phyloP scores from a whole-genome alignment of 64 coral and sea anemone genomes.

The Acropora tenuis region DNA sequence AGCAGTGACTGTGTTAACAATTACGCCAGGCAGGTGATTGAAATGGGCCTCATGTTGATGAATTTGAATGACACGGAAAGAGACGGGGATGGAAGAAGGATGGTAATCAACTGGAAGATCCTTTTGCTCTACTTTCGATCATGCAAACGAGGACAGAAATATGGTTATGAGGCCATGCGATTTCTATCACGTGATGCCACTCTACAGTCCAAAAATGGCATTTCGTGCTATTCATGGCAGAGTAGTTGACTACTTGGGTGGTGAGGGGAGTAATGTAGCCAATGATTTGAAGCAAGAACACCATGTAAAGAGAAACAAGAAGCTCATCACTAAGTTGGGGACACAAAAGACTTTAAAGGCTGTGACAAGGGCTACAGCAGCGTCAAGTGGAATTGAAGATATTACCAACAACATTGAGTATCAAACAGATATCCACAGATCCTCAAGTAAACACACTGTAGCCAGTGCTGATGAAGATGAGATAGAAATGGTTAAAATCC shows the following conservation, averaged over 20 bases:
- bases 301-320: constrained; percentile 35
- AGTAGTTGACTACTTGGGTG: constrained; percentile 55
- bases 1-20: constrained; percentile 48
- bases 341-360: constrained; percentile 19
- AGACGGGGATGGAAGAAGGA: constrained; percentile 46
- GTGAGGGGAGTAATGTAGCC: constrained; percentile 48
- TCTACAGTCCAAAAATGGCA: constrained; percentile 37
- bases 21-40: constrained; percentile 47
- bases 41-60: constrained; percentile 52
- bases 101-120: constrained; percentile 33
- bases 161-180: constrained; percentile 59
- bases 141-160: constrained; percentile 47
- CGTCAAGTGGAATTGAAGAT: constrained; percentile 4
- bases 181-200: constrained; percentile 40
- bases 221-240: constrained; percentile 50
- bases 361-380: background rate
- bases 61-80: constrained; percentile 66
- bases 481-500: background rate
- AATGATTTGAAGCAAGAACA: constrained; percentile 71
- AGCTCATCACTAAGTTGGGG: constrained; percentile 13
- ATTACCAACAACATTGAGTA: constrained; percentile 2
- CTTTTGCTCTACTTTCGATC: constrained; percentile 64
- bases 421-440: background rate
- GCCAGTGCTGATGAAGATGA: constrained; percentile 8
- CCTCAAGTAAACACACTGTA: constrained; percentile 2